phyloP scores from a whole-genome alignment of 2,797 vertebrate genomes.

The Uromys caudimaculatus region DNA sequence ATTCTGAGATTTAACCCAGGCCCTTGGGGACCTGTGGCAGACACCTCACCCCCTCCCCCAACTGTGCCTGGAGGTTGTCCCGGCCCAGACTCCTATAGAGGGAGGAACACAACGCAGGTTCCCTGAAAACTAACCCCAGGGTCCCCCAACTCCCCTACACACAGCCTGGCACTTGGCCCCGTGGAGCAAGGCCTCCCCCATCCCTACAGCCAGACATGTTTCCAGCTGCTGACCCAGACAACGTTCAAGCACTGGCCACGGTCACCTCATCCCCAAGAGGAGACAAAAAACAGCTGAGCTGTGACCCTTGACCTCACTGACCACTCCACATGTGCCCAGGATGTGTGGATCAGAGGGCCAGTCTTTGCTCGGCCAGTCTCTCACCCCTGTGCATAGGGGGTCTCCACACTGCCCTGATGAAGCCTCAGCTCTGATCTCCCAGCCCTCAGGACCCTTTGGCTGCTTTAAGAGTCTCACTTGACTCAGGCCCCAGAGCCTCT shows the following conservation, averaged over 20 bases:
- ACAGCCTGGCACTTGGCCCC: neutral
- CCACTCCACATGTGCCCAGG: neutral
- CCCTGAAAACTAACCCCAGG: neutral
- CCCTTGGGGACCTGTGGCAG: neutral
- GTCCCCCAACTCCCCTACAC: neutral
- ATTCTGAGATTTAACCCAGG: neutral
- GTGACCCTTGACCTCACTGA: neutral
- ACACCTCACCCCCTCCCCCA: neutral
- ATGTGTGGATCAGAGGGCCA: neutral
- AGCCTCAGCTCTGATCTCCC: neutral
- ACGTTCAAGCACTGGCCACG: neutral
- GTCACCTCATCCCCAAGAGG: neutral
- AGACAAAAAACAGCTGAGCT: constrained; percentile 50
- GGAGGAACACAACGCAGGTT: neutral
- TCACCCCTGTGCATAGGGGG: neutral
- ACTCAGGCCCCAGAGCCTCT: neutral
- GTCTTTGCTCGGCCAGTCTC: neutral
- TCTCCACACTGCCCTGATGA: neutral
- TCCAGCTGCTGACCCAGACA: constrained; percentile 25
- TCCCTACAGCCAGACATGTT: fast-evolving
- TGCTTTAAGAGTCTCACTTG: too few relatives aligned
- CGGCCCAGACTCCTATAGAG: neutral
- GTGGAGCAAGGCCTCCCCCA: neutral
- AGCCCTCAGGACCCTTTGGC: neutral
- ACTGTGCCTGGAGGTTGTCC: neutral